A percentile compares a stretch with the other conserved stretches of the same genome.
These are phyloP conservation scores for Parasteatoda lunata DNA, from an alignment of 2,888 invertebrate species.

Conservation along the genomic window DNA sequence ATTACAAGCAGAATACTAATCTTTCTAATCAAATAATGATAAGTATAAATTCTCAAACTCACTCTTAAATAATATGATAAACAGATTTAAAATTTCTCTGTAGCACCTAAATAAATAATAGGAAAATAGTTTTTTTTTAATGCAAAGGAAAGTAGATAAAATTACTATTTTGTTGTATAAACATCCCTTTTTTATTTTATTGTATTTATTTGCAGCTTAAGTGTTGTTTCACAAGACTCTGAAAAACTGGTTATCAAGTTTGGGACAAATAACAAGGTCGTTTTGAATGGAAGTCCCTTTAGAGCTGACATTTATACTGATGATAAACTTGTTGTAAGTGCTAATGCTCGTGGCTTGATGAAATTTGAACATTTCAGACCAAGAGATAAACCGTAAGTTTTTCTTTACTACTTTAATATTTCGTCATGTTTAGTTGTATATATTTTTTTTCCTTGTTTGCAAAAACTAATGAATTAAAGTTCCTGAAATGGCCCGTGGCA, in stretches of 20 bases:
- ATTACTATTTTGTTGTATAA: neutral
- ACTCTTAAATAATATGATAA: too few relatives aligned
- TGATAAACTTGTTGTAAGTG: conserved; percentile 82
- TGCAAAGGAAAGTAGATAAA: too few relatives aligned
- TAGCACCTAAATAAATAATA: too few relatives aligned
- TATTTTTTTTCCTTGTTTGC: neutral
- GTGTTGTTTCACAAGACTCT: conserved; percentile 71
- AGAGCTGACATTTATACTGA: conserved; percentile 85
- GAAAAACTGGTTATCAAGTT: conserved; percentile 69
- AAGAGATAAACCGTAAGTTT: conserved; percentile 76
- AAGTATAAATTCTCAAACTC: too few relatives aligned
- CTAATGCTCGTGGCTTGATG: conserved; percentile 92
- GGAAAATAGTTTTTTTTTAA: too few relatives aligned
- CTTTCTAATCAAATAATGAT: too few relatives aligned
- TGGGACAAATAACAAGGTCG: conserved; percentile 77
- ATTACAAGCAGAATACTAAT: too few relatives aligned
- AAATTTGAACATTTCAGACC: conserved; percentile 90
- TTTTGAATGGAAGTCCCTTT: conserved; percentile 85
- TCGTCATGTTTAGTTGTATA: neutral
- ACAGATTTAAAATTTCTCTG: too few relatives aligned
- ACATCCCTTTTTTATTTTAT: neutral
- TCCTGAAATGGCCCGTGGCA: too few relatives aligned
- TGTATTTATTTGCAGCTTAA: conserved; percentile 67
- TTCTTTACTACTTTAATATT: neutral
- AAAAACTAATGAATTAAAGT: neutral